Base-by-base conservation (phyloP, 1,140 invertebrate genomes). In the Heliconius nattereri region DNA sequence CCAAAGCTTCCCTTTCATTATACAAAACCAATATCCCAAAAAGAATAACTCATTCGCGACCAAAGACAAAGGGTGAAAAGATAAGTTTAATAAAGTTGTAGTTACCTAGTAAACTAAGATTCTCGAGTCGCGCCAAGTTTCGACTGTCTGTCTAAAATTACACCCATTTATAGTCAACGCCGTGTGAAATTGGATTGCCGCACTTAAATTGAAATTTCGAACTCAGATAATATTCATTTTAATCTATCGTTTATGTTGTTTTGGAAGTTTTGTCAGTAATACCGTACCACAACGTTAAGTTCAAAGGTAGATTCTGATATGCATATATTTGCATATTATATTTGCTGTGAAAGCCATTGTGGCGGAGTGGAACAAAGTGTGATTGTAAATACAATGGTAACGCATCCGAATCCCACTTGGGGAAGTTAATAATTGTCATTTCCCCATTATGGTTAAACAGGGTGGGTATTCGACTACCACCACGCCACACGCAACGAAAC, bases 151-250 rank as follows among this genome's bases (percentile, higher is more conserved):
- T 87, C 84, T 85, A 87, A 89, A 88, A 89, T 89, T 85, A 87
- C 81, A 74, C 37, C 81, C 88, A 87, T 89, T 66, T 85, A 85
- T 88, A 88, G 73, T 82, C 88, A 89, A 70, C 83, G 84, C 76
- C 82, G 85, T 88, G 88, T 89, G 84, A 89, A 89, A 89, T 89
- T 89, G 83, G 85, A 89, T 89, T 86, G 85, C 86, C 85, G 86
- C 85, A 89, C 83, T 88, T 87, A 88, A 85, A 89, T 89, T 87
- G 86, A 88, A 87, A 89, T 87, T 81, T 79, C 81, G 54, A 71
- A 66, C 40, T 75, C 72, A 71, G 71, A 40, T 49, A 77, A 80
- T 80, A 76, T 79, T 79, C 45, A 79, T 79, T 77, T 52, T 72
- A 66, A 77, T 72, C 70, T 71, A 77, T 77, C 76, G 60, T 66